Evolutionary conservation across 1,140 invertebrate species (phyloP).

Genomic region (Holcopasites calliopsidis): DNA sequence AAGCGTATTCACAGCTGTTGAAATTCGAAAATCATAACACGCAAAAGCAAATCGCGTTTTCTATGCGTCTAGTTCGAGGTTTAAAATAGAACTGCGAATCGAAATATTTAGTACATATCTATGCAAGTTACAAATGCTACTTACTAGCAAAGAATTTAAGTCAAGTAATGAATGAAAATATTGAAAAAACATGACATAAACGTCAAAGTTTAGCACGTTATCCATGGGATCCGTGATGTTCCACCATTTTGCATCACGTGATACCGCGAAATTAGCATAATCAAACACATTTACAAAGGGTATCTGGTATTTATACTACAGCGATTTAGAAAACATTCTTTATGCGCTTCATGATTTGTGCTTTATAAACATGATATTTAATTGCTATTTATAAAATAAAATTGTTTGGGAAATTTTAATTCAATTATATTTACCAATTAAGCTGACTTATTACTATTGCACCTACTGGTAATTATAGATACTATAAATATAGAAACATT

Average conservation of each 20-base stretch:
- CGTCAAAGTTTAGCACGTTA: slow-evolving; percentile 44
- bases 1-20: slow-evolving; percentile 33
- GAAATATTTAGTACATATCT: neutral
- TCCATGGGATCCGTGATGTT: slow-evolving; percentile 38
- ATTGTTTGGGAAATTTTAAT: neutral
- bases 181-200: slow-evolving; percentile 48
- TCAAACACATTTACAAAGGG: slow-evolving; percentile 14
- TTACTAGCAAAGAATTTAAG: slow-evolving; percentile 27
- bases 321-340: neutral
- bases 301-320: neutral
- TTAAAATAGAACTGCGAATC: slow-evolving; percentile 4
- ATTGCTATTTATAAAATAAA: slow-evolving; percentile 7
- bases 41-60: slow-evolving; percentile 36
- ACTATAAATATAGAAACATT: neutral
- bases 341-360: neutral
- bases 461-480: neutral
- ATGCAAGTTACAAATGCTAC: neutral
- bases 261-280: slow-evolving; percentile 30
- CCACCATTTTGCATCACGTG: slow-evolving; percentile 52
- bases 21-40: slow-evolving; percentile 54
- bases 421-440: neutral
- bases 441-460: neutral
- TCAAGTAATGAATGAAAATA: slow-evolving; percentile 34
- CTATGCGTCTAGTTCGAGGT: slow-evolving; percentile 55
- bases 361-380: neutral